Base-by-base conservation (phyloP, 1,140 invertebrate genomes). In the Periplaneta americana region DNA sequence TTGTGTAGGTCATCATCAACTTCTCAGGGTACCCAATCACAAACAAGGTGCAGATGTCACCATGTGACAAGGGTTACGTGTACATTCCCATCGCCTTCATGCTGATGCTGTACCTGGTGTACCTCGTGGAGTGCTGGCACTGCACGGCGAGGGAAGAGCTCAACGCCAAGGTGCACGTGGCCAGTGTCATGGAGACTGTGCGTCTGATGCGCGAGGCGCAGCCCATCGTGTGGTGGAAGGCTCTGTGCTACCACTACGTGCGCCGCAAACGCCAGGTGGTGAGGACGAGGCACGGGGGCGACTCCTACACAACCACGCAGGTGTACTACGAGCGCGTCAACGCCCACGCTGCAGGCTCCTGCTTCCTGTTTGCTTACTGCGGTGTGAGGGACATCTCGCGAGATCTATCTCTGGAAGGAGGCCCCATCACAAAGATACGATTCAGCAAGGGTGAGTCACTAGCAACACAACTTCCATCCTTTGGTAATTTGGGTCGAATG, bases 221-320 rank as follows among this genome's bases (percentile, higher is more conserved):
- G 80, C 95, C 96, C 0, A 92, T 95, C 81, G 93, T 97, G 32
- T 97, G 96, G 95, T 97, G 96, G 96, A 96, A 96, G 86, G 95
- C 95, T 22, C 92, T 96, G 75, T 96, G 95, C 85, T 97, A 96
- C 87, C 96, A 97, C 88, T 96, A 96, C 86, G 93, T 96, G 34
- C 87, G 95, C 74, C 90, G 95, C 82, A 95, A 95, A 85, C 88
- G 95, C 48, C 92, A 94, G 86, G 92, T 94, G 83, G 94, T 93
- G 75, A 90, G 95, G 77, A 96, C 96, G 85, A 90, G 95, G 76
- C 96, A 96, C 88, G 95, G 95, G 9, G 95, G 95, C 10, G 94
- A 95, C 86, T 93, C 95, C 75, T 95, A 95, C 85, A 95, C 94
- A 1, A 94, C 93, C 17, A 95, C 94, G 66, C 91, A 96, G 91